Evolutionary conservation across 2,113 vertebrate genomes (phyloP).

Genomic region (Orcinus orca): DNA sequence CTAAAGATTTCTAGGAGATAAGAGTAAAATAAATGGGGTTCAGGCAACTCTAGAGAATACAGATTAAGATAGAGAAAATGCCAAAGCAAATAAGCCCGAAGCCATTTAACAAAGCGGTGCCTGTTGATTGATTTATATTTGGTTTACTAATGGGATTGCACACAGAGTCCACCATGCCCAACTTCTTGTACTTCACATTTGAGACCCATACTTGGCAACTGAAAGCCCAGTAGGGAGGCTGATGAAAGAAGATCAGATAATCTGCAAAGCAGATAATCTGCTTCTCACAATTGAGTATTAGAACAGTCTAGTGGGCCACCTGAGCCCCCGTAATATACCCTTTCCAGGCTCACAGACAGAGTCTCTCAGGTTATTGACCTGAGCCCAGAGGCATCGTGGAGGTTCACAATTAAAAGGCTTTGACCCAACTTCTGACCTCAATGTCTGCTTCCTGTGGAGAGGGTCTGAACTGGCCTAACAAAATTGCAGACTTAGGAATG

Average conservation of each 20-base stretch:
- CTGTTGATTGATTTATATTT: conserved; percentile 40
- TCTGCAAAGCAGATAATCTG: conserved; percentile 77
- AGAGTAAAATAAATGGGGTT: conserved; percentile 44
- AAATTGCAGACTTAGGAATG: conserved; percentile 56
- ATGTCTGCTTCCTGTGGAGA: conserved; percentile 72
- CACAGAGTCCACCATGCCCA: not conserved
- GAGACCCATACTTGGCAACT: not conserved
- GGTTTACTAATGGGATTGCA: conserved; percentile 8
- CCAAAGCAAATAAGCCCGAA: conserved; percentile 46
- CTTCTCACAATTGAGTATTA: conserved; percentile 71
- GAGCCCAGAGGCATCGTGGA: conserved; percentile 70
- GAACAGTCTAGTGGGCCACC: conserved; percentile 65
- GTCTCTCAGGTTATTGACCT: conserved; percentile 60
- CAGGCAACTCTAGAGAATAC: conserved; percentile 52
- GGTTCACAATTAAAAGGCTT: conserved; percentile 75
- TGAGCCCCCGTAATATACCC: conserved; percentile 70
- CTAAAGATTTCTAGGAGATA: conserved; percentile 30
- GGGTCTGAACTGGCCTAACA: conserved; percentile 44
- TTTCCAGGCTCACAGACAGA: conserved; percentile 37
- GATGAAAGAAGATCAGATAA: conserved; percentile 71
- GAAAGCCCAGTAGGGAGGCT: conserved; percentile 65
- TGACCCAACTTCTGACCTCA: conserved; percentile 78
- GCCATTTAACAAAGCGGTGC: conserved; percentile 19
- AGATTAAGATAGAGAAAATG: conserved; percentile 49
- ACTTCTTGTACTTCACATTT: conserved; percentile 13